Evolutionary conservation across 2,113 vertebrate genomes (phyloP).

Genomic region (Cyprinus carpio): DNA sequence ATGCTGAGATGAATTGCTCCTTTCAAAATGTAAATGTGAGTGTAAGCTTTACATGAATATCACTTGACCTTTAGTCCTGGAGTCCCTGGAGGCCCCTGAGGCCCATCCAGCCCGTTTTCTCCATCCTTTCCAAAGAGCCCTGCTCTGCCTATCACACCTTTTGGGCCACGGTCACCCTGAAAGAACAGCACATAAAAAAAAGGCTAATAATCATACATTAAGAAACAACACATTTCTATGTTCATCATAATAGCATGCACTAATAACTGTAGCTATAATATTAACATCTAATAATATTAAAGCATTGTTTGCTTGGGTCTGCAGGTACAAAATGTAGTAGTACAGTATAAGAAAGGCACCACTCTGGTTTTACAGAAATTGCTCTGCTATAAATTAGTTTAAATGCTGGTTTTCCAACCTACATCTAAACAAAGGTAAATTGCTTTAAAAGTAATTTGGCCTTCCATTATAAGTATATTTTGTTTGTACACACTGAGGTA

Average conservation of each 20-base stretch:
- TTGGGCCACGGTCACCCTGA: conserved; percentile 78
- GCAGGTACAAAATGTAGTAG: not conserved
- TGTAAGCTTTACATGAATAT: not conserved
- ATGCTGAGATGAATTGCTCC: not conserved
- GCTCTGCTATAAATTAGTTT: too few relatives aligned
- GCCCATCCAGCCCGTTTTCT: conserved; percentile 76
- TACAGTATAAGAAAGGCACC: too few relatives aligned
- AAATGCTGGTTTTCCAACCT: not conserved
- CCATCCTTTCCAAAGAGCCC: conserved; percentile 80
- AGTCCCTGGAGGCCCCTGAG: conserved; percentile 72
- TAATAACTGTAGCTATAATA: not conserved
- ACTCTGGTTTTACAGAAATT: too few relatives aligned
- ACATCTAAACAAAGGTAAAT: not conserved
- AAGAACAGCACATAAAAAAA: conserved; percentile 21
- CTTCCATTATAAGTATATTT: not conserved
- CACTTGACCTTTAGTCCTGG: conserved; percentile 76
- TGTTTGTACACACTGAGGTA: not conserved
- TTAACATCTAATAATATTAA: not conserved
- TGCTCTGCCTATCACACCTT: conserved; percentile 72
- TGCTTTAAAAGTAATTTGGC: not conserved
- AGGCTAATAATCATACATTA: too few relatives aligned
- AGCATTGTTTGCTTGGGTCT: not conserved
- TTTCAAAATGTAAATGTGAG: not conserved
- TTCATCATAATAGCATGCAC: not conserved
- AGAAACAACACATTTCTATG: not conserved